Conservation (phyloP, 2,797 vertebrate genomes). For the Microctenopoma stevenorrisi region DNA sequence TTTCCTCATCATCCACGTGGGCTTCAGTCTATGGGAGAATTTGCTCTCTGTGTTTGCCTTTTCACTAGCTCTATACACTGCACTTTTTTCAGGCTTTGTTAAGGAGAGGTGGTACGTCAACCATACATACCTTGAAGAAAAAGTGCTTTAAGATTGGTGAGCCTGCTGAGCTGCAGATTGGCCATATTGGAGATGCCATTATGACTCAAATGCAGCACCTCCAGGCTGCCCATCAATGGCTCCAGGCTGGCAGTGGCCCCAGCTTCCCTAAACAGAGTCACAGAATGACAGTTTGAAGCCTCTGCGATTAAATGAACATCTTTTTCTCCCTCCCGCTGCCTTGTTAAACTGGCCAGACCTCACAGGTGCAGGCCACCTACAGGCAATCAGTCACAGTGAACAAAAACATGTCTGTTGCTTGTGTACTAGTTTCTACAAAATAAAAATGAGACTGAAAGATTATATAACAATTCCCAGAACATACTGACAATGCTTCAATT, state of each 20-base stretch:
- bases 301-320: slow-evolving; percentile 66
- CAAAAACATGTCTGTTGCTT: slow-evolving; percentile 33
- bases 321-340: slow-evolving; percentile 58
- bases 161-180: slow-evolving; percentile 89
- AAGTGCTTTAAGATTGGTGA: slow-evolving; percentile 90
- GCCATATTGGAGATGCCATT: slow-evolving; percentile 91
- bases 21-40: slow-evolving; percentile 60
- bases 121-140: slow-evolving; percentile 87
- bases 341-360: slow-evolving; percentile 57
- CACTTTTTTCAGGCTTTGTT: slow-evolving; percentile 30
- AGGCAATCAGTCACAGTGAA: slow-evolving; percentile 44
- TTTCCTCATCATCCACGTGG: slow-evolving; percentile 74
- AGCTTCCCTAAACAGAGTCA: slow-evolving; percentile 79
- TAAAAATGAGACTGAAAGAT: slow-evolving; percentile 4
- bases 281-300: slow-evolving; percentile 55
- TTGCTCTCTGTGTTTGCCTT: slow-evolving; percentile 60
- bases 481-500: not conserved
- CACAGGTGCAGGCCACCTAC: slow-evolving; percentile 65
- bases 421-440: slow-evolving; percentile 14
- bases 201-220: slow-evolving; percentile 91
- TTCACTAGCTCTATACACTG: slow-evolving; percentile 31
- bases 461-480: not conserved
- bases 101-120: slow-evolving; percentile 40
- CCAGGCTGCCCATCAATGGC: slow-evolving; percentile 90
- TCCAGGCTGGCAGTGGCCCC: slow-evolving; percentile 78